A percentile compares a stretch with the other conserved stretches of the same genome.
Conservation (phyloP, 92 coral and sea anemone genomes). For the Zoanthus sociatus region DNA sequence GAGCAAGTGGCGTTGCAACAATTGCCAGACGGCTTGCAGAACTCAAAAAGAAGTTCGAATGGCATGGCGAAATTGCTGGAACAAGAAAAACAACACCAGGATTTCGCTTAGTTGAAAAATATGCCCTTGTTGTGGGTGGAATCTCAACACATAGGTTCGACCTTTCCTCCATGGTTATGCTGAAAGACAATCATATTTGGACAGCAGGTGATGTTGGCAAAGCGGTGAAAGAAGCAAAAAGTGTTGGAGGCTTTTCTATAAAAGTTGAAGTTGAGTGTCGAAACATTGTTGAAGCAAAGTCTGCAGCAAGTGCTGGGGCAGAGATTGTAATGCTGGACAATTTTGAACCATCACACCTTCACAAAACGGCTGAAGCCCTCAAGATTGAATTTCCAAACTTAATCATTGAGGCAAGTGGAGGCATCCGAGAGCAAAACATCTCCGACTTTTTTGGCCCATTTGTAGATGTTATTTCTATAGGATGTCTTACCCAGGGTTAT, state of each 20-base stretch:
- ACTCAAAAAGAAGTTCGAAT: constrained; percentile 68
- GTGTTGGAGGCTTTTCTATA: constrained; percentile 90
- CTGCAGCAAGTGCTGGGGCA: constrained; percentile 89
- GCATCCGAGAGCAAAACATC: constrained; percentile 77
- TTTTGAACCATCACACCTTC: constrained; percentile 84
- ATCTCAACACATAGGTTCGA: constrained; percentile 97
- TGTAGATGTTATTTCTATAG: constrained; percentile 90
- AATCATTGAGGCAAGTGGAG: constrained; percentile 96
- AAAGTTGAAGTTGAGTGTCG: constrained; percentile 99
- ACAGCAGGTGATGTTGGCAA: constrained; percentile 78
- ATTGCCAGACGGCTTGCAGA: constrained; percentile 74
- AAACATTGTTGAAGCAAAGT: constrained; percentile 85
- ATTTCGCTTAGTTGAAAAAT: constrained; percentile 95
- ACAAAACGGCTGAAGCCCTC: constrained; percentile 74
- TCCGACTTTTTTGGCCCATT: constrained; percentile 85
- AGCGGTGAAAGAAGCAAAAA: constrained; percentile 88
- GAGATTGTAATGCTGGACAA: constrained; percentile 96
- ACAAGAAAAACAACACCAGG: constrained; percentile 99
- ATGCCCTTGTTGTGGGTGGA: constrained; percentile 92
- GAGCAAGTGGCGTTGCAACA: constrained; percentile 97
- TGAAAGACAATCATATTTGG: constrained; percentile 99
- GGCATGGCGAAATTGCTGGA: constrained; percentile 98
- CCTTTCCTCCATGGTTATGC: constrained; percentile 94
- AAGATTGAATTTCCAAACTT: constrained; percentile 86
- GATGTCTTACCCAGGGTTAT: constrained; percentile 92